Evolutionary conservation across 2,888 invertebrate genomes (phyloP), one percentile per base, ranked within the genome.

Genomic region (Synergus gifuensis): DNA sequence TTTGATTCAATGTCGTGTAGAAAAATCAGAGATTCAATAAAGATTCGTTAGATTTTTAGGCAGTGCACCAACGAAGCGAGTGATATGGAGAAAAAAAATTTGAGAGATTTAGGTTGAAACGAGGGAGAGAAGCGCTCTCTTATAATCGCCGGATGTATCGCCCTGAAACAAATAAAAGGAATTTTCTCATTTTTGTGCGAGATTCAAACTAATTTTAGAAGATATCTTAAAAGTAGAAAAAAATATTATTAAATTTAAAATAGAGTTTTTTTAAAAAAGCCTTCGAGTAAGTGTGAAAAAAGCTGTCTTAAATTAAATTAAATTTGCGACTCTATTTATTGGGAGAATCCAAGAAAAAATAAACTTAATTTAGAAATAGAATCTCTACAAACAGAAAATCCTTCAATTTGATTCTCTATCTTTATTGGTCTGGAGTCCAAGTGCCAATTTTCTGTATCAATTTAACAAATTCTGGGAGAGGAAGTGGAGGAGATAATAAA

Each of bases 91-190:
- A 54, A 73, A 73, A 54, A 84, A 77, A 82, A 88, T 80, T 49
- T 63, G 28, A 62, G 0, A 28, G 73, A 81, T 80, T 90, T 90
- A 92, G 91, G 95, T 95, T 92, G 95, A 96, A 93, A 97, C 95
- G 93, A 98, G 94, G 90, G 97, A 96, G 93, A 98, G 95, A 92
- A 98, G 95, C 91, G 97, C 95, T 94, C 96, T 96, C 94, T 96
- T 97, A 95, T 98, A 98, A 94, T 98, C 97, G 89, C 98, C 98
- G 90, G 97, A 97, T 86, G 97, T 97, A 94, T 98, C 98, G 90
- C 95, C 97, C 97, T 97, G 95, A 91, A 96, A 95, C 92, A 90
- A 89, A 86, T 80, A 81, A 82, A 78, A 82, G 60, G 60, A 62
- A 62, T 62, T 28, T 62, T 62, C 60, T 62, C 60, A 62, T 62